Evolutionary conservation across 2,888 invertebrate genomes (phyloP).

Genomic region (Nephrotoma flavescens): DNA sequence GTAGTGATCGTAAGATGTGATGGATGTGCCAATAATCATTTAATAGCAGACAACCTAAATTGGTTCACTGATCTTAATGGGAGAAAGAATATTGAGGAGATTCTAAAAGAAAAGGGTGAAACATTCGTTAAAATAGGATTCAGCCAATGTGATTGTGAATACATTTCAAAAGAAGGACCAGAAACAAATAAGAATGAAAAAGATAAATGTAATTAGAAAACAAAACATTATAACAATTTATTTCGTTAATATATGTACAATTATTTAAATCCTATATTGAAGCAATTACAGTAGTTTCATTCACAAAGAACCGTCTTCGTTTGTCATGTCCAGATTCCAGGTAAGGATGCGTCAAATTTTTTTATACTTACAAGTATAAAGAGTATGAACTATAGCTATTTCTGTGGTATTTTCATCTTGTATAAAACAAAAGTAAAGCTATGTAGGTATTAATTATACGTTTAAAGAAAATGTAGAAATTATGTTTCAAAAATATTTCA

Average conservation of each 20-base stretch:
- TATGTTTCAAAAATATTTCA: too few species aligned
- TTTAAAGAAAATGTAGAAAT: too few species aligned
- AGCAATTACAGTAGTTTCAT: too few species aligned
- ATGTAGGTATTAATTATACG: too few species aligned
- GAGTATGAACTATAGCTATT: too few species aligned
- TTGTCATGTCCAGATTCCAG: too few species aligned
- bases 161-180: background rate
- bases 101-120: conserved; percentile 78
- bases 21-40: conserved; percentile 76
- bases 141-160: conserved; percentile 10
- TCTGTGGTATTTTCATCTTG: too few species aligned
- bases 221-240: background rate
- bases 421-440: too few species aligned
- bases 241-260: background rate
- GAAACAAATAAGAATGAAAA: background rate
- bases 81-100: conserved; percentile 78
- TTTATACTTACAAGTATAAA: too few species aligned
- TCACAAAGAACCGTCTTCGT: too few species aligned
- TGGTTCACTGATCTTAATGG: conserved; percentile 78
- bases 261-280: background rate
- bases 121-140: conserved; percentile 42
- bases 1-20: conserved; percentile 85
- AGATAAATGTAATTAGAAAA: background rate
- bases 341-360: too few species aligned
- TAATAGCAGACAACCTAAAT: conserved; percentile 91